A percentile compares a stretch with the other conserved stretches of the same genome.
Evolutionary conservation across 2,888 invertebrate genomes (phyloP).

Genomic region (Heliconius sara): DNA sequence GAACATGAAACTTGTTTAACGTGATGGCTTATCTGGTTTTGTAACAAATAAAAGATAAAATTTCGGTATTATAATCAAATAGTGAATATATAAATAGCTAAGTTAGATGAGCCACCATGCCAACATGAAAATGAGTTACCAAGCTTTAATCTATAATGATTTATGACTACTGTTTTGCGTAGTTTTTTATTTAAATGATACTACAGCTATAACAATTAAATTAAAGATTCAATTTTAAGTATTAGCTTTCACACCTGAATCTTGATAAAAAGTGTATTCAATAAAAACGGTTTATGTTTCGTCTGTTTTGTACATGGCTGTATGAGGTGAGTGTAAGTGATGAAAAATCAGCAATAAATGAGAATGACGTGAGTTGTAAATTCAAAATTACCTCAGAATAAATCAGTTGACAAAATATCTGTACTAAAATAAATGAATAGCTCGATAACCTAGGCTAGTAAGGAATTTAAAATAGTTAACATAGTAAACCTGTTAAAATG

Average conservation of each 20-base stretch:
- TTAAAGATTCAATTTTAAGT: neutral
- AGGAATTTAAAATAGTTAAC: neutral
- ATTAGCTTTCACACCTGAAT: neutral
- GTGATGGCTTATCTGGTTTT: slow-evolving; percentile 1
- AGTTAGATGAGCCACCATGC: neutral
- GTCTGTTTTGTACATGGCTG: neutral
- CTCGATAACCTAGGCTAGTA: neutral
- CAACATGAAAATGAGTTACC: neutral
- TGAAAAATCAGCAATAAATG: slow-evolving; percentile 17
- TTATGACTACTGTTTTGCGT: neutral
- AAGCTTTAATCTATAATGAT: slow-evolving; percentile 16
- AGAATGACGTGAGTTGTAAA: slow-evolving; percentile 1
- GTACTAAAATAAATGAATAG: slow-evolving; percentile 14
- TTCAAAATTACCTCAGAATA: slow-evolving; percentile 23
- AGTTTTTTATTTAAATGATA: neutral
- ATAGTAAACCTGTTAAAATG: neutral
- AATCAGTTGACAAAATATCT: slow-evolving; percentile 20
- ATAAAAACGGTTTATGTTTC: slow-evolving; percentile 5
- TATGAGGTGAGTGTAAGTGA: neutral
- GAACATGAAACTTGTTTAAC: neutral
- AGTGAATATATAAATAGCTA: neutral
- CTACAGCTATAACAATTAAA: neutral
- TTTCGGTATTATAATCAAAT: neutral
- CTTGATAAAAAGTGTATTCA: neutral
- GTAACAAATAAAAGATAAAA: neutral